Evolutionary conservation across 1,140 invertebrate genomes (phyloP), one percentile per base, ranked within the genome.

Genomic region (Apis florea): DNA sequence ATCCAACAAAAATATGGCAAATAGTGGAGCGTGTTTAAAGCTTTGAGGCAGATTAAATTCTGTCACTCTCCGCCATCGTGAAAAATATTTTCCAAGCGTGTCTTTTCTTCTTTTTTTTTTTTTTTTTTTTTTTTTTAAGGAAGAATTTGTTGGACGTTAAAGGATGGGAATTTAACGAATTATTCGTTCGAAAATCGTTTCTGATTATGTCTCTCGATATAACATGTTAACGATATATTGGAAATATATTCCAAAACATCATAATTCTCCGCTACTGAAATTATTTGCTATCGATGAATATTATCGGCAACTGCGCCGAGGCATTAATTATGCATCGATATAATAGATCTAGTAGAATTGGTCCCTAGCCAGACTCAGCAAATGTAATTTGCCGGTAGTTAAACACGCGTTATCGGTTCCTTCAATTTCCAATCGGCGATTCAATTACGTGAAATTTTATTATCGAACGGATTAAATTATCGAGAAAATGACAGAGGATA

Each of bases 361-460:
- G 79, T 81, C 10, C 53, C 15, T n/a, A 15, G 79, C 72, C 79
- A 49, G 53, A 75, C 49, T 75, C 79, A 75, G 71, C 72, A 40
- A 81, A 74, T 49, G 71, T 53, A 80, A 80, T 80, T 80, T 80
- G 61, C 70, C 78, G 73, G 56, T 81, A 75, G 72, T 75, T 81
- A 19, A 40, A 67, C 53, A 0, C 15, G 24, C 19, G 51, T 81
- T 81, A 66, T 51, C 51, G 31, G 66, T 21, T 51, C 54, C 40
- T 56, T 75, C 63, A n/a, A 58, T 67, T 75, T 59, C 11, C 26
- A 66, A 58, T 64, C 13, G 21, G 11, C 11, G 79, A 51, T 58
- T 26, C 17, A 47, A 54, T 47, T 47, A 59, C 66, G 12, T 12
- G 26, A 70, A 26, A 68, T 49, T 13, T 12, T 9, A 47, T 13